Evolutionary conservation across 2,888 invertebrate genomes (phyloP).

Genomic region (Chaetogeoica ovagalla): DNA sequence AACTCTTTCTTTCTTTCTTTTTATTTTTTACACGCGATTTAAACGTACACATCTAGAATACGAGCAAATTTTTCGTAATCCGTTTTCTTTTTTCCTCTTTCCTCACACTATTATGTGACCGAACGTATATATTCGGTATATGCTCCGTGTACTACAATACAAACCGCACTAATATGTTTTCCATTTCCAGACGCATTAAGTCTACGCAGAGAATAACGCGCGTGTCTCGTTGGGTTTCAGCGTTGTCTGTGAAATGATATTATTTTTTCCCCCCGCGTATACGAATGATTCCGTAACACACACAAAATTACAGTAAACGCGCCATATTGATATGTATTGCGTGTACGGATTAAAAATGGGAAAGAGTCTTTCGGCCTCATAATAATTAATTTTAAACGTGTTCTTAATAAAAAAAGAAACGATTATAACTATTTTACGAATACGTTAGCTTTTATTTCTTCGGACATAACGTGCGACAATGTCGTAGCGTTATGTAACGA

Average conservation of each 20-base stretch:
- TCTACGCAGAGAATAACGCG: neutral
- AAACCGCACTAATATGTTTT: conserved; percentile 23
- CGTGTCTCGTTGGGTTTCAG: neutral
- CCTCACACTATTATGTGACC: neutral
- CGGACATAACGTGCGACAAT: too few species aligned
- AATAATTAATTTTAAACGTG: neutral
- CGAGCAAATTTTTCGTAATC: conserved; percentile 12
- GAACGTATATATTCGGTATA: neutral
- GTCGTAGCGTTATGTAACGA: too few species aligned
- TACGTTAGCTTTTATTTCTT: neutral
- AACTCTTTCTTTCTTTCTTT: too few species aligned
- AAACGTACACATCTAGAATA: neutral
- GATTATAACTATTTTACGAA: too few species aligned
- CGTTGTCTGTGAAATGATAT: neutral
- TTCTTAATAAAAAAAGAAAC: neutral
- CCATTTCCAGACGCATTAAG: conserved; percentile 8
- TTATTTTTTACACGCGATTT: too few species aligned
- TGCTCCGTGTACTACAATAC: neutral
- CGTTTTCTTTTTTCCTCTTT: neutral
- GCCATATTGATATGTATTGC: too few species aligned
- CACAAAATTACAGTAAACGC: neutral
- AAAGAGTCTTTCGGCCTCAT: neutral
- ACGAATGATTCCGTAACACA: neutral
- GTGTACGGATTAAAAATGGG: too few species aligned
- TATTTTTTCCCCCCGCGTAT: too few species aligned